These are phyloP conservation scores for Nasua narica DNA, from an alignment of 2,797 vertebrate species.

Conservation along the genomic window DNA sequence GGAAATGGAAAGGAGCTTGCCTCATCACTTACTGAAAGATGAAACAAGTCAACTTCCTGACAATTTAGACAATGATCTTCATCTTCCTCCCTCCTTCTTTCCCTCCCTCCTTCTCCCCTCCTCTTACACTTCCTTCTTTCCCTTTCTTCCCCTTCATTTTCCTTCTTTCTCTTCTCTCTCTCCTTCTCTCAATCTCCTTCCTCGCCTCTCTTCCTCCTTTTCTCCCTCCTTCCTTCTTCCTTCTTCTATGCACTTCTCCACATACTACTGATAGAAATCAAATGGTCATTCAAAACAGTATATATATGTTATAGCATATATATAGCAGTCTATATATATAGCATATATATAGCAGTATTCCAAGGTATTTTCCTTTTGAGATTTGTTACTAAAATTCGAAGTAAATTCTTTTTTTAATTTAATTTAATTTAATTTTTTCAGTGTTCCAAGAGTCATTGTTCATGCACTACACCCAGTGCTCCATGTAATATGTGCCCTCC, in stretches of 20 bases:
- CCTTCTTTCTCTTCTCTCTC: no score
- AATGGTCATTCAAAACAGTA: neutral
- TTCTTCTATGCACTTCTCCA: neutral
- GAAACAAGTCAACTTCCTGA: neutral
- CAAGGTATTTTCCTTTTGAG: conserved; percentile 16
- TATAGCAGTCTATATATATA: no score
- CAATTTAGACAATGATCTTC: neutral
- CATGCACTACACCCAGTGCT: no score
- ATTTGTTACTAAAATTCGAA: conserved; percentile 54
- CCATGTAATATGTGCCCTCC: no score
- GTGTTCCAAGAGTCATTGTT: no score
- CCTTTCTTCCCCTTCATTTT: neutral
- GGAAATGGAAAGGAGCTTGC: neutral
- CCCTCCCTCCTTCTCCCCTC: no score
- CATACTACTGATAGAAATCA: neutral
- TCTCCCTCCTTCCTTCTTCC: neutral
- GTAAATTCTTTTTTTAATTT: conserved; percentile 13
- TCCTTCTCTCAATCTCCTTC: rapidly evolving
- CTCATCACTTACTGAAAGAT: neutral
- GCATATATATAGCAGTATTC: neutral
- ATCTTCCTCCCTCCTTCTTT: neutral
- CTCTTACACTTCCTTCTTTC: no score
- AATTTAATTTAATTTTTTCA: no score
- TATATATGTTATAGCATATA: neutral
- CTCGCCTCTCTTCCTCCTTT: no score